A percentile compares a stretch with the other conserved stretches of the same genome.
Conservation (phyloP, 2,797 vertebrate species). For the Anguilla pacifica region DNA sequence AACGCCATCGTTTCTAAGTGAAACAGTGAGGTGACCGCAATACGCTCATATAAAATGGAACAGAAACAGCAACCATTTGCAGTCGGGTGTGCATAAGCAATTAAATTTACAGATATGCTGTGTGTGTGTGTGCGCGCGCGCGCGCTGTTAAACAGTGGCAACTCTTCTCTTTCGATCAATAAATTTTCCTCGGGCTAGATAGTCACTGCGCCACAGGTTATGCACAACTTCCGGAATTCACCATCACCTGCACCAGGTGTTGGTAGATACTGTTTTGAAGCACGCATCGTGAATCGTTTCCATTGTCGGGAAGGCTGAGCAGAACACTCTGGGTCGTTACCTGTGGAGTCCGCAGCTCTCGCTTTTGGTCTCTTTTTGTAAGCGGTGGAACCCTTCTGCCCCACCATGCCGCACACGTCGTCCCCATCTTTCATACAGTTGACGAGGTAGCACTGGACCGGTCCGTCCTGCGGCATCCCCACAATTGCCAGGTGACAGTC, state of each 20-base stretch:
- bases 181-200: neutral
- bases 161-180: neutral
- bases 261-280: neutral
- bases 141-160: neutral
- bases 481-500: conserved; percentile 57
- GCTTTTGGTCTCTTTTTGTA: conserved; percentile 34
- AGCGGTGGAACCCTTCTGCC: conserved; percentile 21
- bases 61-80: no score
- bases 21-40: no score
- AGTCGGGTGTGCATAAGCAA: neutral
- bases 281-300: neutral
- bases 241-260: neutral
- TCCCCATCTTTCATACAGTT: conserved; percentile 34
- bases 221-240: neutral
- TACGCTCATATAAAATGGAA: no score
- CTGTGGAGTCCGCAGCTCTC: conserved; percentile 22
- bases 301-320: neutral
- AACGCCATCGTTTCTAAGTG: no score
- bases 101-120: no score
- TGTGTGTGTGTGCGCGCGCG: no score
- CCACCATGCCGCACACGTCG: conserved; percentile 43
- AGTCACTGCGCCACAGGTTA: neutral
- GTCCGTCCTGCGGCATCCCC: conserved; percentile 38
- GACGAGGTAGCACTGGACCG: conserved; percentile 47
- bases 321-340: conserved; percentile 30